A percentile compares a stretch with the other conserved stretches of the same genome.
These are phyloP conservation scores for Rhegmatorhina hoffmannsi DNA, from an alignment of 2,113 vertebrate species.

Conservation along the genomic window DNA sequence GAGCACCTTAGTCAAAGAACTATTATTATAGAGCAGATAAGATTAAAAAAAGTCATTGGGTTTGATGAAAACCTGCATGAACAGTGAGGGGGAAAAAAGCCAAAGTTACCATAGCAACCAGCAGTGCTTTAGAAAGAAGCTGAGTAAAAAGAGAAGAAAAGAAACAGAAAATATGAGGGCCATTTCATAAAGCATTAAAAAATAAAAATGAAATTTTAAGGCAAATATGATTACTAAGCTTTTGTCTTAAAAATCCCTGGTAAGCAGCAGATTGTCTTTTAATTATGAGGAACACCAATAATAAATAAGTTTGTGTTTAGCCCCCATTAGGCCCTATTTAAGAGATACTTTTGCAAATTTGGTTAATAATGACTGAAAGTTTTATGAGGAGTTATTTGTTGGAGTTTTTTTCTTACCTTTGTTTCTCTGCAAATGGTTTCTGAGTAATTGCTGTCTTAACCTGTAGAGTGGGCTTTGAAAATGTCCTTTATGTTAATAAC, in stretches of 20 bases:
- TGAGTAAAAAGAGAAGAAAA: slow-evolving; percentile 42
- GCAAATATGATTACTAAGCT: slow-evolving; percentile 11
- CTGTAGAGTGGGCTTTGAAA: background rate
- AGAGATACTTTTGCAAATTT: background rate
- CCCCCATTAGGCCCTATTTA: background rate
- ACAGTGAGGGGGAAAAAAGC: slow-evolving; percentile 20
- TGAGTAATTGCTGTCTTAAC: background rate
- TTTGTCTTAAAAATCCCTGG: slow-evolving; percentile 17
- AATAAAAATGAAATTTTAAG: slow-evolving; percentile 37
- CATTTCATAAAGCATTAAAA: slow-evolving; percentile 50
- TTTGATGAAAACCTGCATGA: slow-evolving; percentile 72
- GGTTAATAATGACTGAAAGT: background rate
- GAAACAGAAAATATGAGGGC: slow-evolving; percentile 44
- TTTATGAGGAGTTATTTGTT: background rate
- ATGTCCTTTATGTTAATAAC: background rate
- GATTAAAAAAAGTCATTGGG: slow-evolving; percentile 61
- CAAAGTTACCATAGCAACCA: slow-evolving; percentile 70
- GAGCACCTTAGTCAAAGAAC: slow-evolving; percentile 43
- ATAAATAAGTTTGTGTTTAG: background rate
- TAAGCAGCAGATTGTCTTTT: background rate
- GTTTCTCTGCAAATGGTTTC: background rate
- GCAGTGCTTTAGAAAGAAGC: slow-evolving; percentile 42
- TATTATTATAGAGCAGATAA: slow-evolving; percentile 61
- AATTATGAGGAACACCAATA: background rate
- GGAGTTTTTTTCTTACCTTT: too few species aligned